Evolutionary conservation across 2,888 invertebrate genomes (phyloP), one percentile per base, ranked within the genome.

Genomic region (Apeira syringaria): DNA sequence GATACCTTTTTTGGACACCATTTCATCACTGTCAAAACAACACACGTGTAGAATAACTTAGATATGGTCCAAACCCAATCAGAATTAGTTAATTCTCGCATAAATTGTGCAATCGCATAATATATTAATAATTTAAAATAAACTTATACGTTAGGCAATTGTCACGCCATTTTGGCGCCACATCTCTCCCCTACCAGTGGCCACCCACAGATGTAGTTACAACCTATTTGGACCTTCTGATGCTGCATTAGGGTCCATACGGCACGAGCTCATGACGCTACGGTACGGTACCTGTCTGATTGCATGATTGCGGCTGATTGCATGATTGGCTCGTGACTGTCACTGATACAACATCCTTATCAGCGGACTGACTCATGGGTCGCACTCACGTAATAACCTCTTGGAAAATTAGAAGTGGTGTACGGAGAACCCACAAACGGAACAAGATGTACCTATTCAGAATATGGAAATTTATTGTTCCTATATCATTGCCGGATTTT

Each of bases 291-390:
- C 35, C 39, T 30, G 47, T 27, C 17, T 51, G 49, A 55, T 47
- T 49, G 36, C 25, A 37, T 47, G 47, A 47, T 47, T 65, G 74
- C 53, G 50, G 42, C 58, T 61, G 65, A 68, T 71, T 68, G 68
- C 53, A 60, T 64, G 68, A 68, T 68, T 61, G 37, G 32, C 36
- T 27, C 53, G 44, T 38, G 27, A 12, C 38, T 33, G 49, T 22
- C 51, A 40, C 45, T 57, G 59, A 53, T 59, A 61, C 56, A 50
- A 69, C 68, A 71, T 75, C 74, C 74, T 74, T 66, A 67, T 72
- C 71, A 65, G 47, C 47, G 47, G 49, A 27, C 43, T 64, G 61
- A 59, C 28, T 64, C 58, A 55, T 1, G 30, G 24, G 18, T 29
- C 22, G 22, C 12, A 25, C 41, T 25, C 41, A 11, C n/a, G 17